Base-by-base conservation (phyloP, 1,140 invertebrate species). In the Dendroctonus valens region DNA sequence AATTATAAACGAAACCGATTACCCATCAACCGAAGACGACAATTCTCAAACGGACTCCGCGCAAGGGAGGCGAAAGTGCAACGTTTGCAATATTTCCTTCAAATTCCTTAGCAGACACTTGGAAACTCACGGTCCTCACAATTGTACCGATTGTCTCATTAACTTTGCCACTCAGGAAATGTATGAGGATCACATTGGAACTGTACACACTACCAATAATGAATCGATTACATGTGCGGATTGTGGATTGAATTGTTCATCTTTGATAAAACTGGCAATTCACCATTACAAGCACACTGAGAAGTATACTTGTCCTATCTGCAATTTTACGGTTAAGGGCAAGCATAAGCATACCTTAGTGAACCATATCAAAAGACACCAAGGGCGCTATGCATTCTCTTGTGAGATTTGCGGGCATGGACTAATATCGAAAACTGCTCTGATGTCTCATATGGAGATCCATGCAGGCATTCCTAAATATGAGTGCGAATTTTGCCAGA, bases 131-230 rank as follows among this genome's bases (percentile, higher is more conserved):
- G 66, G 63, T n/a, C 38, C 48, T 7, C 12, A 68, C 48, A 75
- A 79, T 40, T 84, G 83, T 65, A 80, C 82, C 59, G 67, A 83
- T 52, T 84, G 83, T 68, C 69, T 77, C 11, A 79, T 80, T 14
- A 78, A 77, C 53, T 84, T 83, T 67, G 58, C 73, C n/a, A 79
- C 78, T 11, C 77, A 81, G 68, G 77, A 80, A 66, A 78, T 81
- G 60, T 81, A 82, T 54, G 82, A 80, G 53, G 79, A 82, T 38
- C 83, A 84, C 55, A 0, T 54, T 2, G 59, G 60, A 9, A 41
- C 58, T 8, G 53, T 59, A 7, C 72, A 73, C 49, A 12, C 54
- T 9, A 44, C 51, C 4, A 60, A 66, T 12, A 11, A 58, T 6
- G 41, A 48, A 46, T 12, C 26, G 1, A 49, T 63, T 41, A 37